Evolutionary conservation across 2,888 invertebrate species (phyloP).

Genomic region (Steinernema hermaphroditum): DNA sequence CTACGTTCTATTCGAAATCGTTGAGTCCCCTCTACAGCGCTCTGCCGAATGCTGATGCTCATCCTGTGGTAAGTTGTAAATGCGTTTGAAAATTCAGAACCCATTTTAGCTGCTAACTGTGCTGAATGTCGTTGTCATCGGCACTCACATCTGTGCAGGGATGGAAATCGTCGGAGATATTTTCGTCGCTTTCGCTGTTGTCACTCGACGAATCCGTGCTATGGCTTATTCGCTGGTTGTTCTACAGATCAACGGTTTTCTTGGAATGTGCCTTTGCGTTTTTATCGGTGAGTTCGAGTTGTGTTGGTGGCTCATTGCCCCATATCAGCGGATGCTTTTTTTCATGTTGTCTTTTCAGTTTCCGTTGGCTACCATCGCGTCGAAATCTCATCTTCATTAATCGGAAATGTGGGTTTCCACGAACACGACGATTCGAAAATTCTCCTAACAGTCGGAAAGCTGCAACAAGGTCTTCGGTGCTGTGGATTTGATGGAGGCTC

Average conservation of each 20-base stretch:
- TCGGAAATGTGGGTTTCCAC: neutral
- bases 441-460: neutral
- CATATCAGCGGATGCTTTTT: too few relatives aligned
- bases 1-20: neutral
- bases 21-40: neutral
- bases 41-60: neutral
- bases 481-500: neutral
- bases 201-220: neutral
- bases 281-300: neutral
- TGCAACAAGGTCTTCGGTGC: neutral
- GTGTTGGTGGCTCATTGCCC: too few relatives aligned
- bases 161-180: neutral
- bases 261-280: neutral
- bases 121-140: neutral
- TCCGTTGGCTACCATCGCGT: neutral
- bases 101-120: neutral
- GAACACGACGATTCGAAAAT: neutral
- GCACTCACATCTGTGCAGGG: neutral
- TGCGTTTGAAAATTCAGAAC: neutral
- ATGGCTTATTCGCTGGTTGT: neutral
- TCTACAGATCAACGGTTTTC: neutral
- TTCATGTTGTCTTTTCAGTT: too few relatives aligned
- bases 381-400: neutral
- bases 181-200: neutral
- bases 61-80: neutral